phyloP scores from a whole-genome alignment of 2,888 invertebrate genomes.

The Coenonympha glycerion region DNA sequence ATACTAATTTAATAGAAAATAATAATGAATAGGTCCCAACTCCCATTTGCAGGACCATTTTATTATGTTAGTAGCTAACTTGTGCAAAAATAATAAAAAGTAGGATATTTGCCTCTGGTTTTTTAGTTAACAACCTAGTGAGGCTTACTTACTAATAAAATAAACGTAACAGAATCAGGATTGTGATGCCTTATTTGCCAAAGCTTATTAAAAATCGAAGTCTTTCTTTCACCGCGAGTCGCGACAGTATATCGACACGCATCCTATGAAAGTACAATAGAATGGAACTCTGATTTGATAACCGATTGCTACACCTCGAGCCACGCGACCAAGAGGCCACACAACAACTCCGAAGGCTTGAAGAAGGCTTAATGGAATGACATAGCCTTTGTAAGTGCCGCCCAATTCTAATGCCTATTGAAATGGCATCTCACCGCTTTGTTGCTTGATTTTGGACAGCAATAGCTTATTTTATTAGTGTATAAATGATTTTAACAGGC shows the following conservation, averaged over 20 bases:
- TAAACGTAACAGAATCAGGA: too few relatives aligned
- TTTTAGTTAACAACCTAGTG: too few relatives aligned
- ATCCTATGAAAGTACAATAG: slow-evolving; percentile 45
- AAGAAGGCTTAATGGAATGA: slow-evolving; percentile 76
- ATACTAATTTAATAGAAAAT: too few relatives aligned
- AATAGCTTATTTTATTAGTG: slow-evolving; percentile 73
- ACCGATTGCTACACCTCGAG: slow-evolving; percentile 56
- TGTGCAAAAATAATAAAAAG: too few relatives aligned
- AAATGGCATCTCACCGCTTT: slow-evolving; percentile 74
- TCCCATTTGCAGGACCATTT: too few relatives aligned
- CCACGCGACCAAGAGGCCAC: slow-evolving; percentile 70
- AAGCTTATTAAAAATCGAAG: too few relatives aligned
- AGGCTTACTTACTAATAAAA: too few relatives aligned
- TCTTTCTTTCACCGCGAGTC: not conserved
- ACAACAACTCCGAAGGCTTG: slow-evolving; percentile 65
- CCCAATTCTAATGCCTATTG: slow-evolving; percentile 76
- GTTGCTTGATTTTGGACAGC: slow-evolving; percentile 74
- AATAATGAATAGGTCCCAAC: too few relatives aligned
- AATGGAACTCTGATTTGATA: slow-evolving; percentile 59
- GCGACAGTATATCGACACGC: slow-evolving; percentile 16
- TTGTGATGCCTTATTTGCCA: too few relatives aligned
- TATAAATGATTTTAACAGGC: slow-evolving; percentile 62
- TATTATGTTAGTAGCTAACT: too few relatives aligned
- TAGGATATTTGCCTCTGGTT: too few relatives aligned
- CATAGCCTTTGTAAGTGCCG: slow-evolving; percentile 73